These are phyloP conservation scores for Leucosticte australis DNA, from an alignment of 2,113 vertebrate species.

Conservation along the genomic window DNA sequence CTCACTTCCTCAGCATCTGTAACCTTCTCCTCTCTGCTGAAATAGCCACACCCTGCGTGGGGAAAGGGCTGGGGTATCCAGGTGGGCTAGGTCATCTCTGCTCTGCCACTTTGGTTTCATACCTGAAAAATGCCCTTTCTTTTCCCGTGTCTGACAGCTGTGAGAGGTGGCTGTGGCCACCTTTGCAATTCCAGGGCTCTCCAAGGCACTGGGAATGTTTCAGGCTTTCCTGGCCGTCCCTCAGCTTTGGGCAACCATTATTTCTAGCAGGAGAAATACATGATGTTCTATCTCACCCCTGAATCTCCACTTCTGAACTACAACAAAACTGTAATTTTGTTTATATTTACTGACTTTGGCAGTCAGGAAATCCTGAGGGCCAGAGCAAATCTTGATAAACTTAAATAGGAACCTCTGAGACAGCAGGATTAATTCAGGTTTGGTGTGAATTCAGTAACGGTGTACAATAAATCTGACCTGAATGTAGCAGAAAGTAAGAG, in stretches of 20 bases:
- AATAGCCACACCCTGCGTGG: not conserved
- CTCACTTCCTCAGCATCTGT: not conserved
- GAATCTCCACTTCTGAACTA: not conserved
- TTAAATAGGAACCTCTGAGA: constrained; percentile 15
- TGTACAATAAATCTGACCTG: constrained; percentile 62
- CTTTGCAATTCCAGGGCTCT: not conserved
- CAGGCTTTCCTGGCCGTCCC: not conserved
- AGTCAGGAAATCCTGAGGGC: not conserved
- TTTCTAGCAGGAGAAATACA: not conserved
- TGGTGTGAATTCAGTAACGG: constrained; percentile 28
- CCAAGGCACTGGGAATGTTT: not conserved
- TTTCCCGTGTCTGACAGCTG: not conserved
- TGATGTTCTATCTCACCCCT: not conserved
- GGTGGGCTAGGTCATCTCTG: too few species aligned
- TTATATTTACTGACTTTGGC: constrained; percentile 15
- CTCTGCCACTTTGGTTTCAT: not conserved
- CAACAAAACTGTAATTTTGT: not conserved
- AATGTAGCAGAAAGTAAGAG: constrained; percentile 53
- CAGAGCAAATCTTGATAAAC: not conserved
- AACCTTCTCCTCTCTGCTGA: not conserved
- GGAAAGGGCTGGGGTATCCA: not conserved
- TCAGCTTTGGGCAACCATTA: not conserved
- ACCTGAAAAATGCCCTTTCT: not conserved
- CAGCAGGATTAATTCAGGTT: not conserved
- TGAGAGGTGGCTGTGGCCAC: not conserved